phyloP scores from a whole-genome alignment of 2,113 vertebrate genomes.

The Oreochromis tanganicae region DNA sequence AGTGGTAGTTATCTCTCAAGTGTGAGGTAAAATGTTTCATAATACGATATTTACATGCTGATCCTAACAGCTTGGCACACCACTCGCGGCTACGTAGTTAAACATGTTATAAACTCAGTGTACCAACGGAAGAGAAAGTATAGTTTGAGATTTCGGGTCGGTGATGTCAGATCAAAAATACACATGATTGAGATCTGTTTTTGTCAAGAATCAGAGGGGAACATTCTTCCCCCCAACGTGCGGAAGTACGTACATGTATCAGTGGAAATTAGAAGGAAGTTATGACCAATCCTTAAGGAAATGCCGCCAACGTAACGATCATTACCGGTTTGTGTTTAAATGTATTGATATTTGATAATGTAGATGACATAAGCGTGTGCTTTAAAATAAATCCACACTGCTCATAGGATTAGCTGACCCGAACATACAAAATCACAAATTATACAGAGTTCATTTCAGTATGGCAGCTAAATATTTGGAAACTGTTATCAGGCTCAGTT shows the following conservation, averaged over 20 bases:
- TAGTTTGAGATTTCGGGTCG: not conserved
- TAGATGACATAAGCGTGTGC: not conserved
- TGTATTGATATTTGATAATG: not conserved
- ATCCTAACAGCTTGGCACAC: not conserved
- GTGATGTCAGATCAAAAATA: not conserved
- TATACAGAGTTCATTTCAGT: not conserved
- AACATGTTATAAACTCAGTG: not conserved
- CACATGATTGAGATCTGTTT: not conserved
- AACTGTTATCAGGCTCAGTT: not conserved
- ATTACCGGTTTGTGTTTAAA: not conserved
- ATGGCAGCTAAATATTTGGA: not conserved
- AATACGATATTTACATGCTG: not conserved
- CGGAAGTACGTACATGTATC: not conserved
- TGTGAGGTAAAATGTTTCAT: not conserved
- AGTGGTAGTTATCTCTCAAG: not conserved
- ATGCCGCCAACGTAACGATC: not conserved
- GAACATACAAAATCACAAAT: not conserved
- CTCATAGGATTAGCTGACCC: not conserved
- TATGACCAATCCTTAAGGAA: not conserved
- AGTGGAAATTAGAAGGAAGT: not conserved
- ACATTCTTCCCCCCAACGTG: not conserved
- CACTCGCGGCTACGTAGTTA: not conserved
- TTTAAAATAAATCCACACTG: not conserved
- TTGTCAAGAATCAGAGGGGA: not conserved
- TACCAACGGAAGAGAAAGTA: not conserved